Conservation (phyloP, 2,888 invertebrate species). For the Epinotia demarniana region DNA sequence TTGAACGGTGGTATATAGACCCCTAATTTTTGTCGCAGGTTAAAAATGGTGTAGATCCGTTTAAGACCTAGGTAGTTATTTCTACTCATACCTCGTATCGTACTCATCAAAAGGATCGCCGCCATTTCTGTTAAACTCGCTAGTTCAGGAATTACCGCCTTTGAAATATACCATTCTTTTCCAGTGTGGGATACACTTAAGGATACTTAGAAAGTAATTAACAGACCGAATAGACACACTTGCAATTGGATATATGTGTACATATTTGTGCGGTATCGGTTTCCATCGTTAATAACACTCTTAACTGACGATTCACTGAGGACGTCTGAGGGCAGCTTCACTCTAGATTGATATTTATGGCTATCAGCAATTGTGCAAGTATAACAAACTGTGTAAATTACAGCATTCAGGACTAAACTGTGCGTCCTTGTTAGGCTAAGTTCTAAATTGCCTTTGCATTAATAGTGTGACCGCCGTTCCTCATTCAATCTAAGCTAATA, state of each 20-base stretch:
- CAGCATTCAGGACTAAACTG: constrained; percentile 15
- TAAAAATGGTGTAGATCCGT: too few relatives aligned
- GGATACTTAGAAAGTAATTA: not conserved
- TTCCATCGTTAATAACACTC: constrained; percentile 28
- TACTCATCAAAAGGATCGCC: too few relatives aligned
- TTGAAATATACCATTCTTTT: too few relatives aligned
- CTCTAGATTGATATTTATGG: constrained; percentile 60
- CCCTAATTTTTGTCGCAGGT: too few relatives aligned
- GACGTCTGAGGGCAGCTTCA: constrained; percentile 9
- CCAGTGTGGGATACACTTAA: too few relatives aligned
- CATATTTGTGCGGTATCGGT: constrained; percentile 17
- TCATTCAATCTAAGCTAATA: too few relatives aligned
- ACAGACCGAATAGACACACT: not conserved
- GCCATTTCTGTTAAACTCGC: too few relatives aligned
- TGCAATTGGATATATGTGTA: not conserved
- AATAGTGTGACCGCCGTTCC: too few relatives aligned
- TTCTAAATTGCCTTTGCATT: not conserved
- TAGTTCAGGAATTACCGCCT: too few relatives aligned
- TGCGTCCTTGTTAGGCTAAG: not conserved
- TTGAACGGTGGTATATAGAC: too few relatives aligned
- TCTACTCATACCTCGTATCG: too few relatives aligned
- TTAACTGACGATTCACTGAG: constrained; percentile 13
- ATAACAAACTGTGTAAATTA: constrained; percentile 43
- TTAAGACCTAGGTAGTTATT: too few relatives aligned
- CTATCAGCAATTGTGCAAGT: constrained; percentile 55